Conservation (phyloP, 2,888 invertebrate genomes). For the Ectemnius lituratus region DNA sequence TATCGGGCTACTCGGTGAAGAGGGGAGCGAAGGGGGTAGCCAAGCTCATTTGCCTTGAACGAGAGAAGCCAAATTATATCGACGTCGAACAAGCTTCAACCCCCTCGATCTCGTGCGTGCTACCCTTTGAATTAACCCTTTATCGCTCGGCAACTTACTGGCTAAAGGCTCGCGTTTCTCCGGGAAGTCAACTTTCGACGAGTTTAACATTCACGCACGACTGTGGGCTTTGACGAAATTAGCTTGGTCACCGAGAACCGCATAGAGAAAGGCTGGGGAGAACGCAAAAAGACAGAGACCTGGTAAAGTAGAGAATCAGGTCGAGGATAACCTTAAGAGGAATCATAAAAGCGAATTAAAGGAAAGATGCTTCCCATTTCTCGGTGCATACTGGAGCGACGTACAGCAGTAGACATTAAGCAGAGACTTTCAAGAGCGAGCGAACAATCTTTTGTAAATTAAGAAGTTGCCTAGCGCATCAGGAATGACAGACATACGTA, state of each 20-base stretch:
- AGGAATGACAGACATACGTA: background rate
- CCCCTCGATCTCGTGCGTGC: background rate
- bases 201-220: no score
- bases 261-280: no score
- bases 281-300: no score
- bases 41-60: slow-evolving; percentile 8
- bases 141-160: no score
- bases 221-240: no score
- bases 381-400: background rate
- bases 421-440: slow-evolving; percentile 16
- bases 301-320: background rate
- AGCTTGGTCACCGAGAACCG: no score
- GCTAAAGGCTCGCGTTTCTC: no score
- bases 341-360: background rate
- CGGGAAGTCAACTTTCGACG: no score
- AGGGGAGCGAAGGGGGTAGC: background rate
- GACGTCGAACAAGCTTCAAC: background rate
- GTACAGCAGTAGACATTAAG: background rate
- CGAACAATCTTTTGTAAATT: slow-evolving; percentile 29
- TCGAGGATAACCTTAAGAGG: background rate
- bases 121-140: no score
- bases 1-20: slow-evolving; percentile 1
- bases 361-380: background rate
- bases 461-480: slow-evolving; percentile 7
- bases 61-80: slow-evolving; percentile 1